These are phyloP conservation scores for Ptychoptera contaminata DNA, from an alignment of 2,888 invertebrate species.

Conservation along the genomic window DNA sequence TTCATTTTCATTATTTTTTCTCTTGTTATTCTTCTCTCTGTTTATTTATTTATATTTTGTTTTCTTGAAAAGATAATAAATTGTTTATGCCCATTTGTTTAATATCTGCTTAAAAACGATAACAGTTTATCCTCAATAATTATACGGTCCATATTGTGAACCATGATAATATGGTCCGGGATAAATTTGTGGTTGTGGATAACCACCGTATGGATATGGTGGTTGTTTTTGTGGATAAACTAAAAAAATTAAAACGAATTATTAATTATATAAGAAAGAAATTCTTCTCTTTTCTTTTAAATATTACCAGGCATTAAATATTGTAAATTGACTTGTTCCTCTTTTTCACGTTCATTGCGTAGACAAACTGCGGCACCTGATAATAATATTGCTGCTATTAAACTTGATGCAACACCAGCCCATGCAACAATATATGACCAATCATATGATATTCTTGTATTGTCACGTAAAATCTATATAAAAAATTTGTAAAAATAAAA, in stretches of 20 bases:
- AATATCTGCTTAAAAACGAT: slow-evolving; percentile 1
- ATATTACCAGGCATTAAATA: slow-evolving; percentile 96
- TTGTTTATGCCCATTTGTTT: too few species aligned
- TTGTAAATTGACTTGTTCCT: slow-evolving; percentile 94
- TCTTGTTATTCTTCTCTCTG: too few species aligned
- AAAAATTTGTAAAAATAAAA: slow-evolving; percentile 2
- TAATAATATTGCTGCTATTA: slow-evolving; percentile 82
- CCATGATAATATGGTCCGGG: slow-evolving; percentile 83
- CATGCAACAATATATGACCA: slow-evolving; percentile 96
- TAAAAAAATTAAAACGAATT: slow-evolving; percentile 28
- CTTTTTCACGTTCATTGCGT: slow-evolving; percentile 82
- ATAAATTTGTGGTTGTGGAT: slow-evolving; percentile 67
- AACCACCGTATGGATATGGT: slow-evolving; percentile 79
- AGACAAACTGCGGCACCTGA: slow-evolving; percentile 90
- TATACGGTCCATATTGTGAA: slow-evolving; percentile 85
- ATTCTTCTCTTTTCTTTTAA: background rate
- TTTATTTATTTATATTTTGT: too few species aligned
- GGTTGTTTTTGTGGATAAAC: slow-evolving; percentile 92
- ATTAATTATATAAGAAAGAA: slow-evolving; percentile 5
- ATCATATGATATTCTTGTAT: slow-evolving; percentile 75
- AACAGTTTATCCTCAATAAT: slow-evolving; percentile 45
- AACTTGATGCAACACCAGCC: slow-evolving; percentile 86
- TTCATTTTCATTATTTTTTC: too few species aligned
- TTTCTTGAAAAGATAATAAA: too few species aligned
- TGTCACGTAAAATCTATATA: slow-evolving; percentile 67